Evolutionary conservation across 2,797 vertebrate genomes (phyloP).

Genomic region (Morelia viridis): DNA sequence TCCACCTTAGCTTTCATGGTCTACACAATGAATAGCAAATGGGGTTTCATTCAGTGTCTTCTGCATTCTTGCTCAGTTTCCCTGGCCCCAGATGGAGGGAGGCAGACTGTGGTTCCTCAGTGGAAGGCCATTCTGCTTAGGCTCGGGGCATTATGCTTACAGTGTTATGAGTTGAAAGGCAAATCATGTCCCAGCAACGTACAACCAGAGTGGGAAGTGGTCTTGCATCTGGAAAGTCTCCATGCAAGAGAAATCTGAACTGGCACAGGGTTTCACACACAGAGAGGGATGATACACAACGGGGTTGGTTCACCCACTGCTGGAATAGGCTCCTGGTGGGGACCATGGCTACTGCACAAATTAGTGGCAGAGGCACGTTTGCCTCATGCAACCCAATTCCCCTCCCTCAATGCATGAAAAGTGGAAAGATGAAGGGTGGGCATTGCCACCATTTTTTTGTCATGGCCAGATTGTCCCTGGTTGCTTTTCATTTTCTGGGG

Average conservation of each 20-base stretch:
- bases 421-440: not conserved
- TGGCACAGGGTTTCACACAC: not conserved
- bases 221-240: not conserved
- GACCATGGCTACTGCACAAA: not conserved
- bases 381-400: not conserved
- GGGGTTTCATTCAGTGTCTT: constrained; percentile 30
- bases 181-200: not conserved
- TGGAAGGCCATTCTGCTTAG: not conserved
- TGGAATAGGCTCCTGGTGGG: too few relatives aligned
- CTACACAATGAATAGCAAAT: constrained; percentile 52
- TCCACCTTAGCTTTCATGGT: constrained; percentile 58
- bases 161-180: too few relatives aligned
- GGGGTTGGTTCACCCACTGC: not conserved
- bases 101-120: not conserved
- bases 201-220: not conserved
- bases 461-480: not conserved
- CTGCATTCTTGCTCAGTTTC: constrained; percentile 10
- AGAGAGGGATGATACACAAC: not conserved
- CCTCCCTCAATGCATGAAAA: not conserved
- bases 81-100: not conserved
- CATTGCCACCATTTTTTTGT: not conserved
- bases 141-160: not conserved
- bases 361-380: not conserved
- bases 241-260: too few relatives aligned
- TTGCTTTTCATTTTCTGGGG: not conserved